Evolutionary conservation across 2,888 invertebrate genomes (phyloP).

Genomic region (Poecilus cupreus): DNA sequence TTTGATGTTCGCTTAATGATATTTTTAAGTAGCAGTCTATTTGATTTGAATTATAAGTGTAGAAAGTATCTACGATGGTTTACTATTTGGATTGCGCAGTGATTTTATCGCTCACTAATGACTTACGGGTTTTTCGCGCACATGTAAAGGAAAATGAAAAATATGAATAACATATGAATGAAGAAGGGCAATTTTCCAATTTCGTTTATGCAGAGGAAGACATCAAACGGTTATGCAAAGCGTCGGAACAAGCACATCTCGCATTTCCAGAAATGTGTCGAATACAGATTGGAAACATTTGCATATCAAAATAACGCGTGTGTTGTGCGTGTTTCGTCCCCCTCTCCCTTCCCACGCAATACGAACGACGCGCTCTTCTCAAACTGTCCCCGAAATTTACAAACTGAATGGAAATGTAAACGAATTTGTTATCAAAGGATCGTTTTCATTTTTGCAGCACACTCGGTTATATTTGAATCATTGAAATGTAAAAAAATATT

Average conservation of each 20-base stretch:
- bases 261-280: conserved; percentile 44
- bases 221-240: conserved; percentile 36
- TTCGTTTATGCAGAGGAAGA: conserved; percentile 38
- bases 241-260: conserved; percentile 12
- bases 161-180: conserved; percentile 40
- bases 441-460: conserved; percentile 28
- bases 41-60: conserved; percentile 32
- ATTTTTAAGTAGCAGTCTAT: conserved; percentile 36
- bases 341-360: neutral
- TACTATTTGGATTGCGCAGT: too few species aligned
- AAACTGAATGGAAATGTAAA: conserved; percentile 37
- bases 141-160: conserved; percentile 13
- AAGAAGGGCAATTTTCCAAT: conserved; percentile 41
- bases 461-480: conserved; percentile 34
- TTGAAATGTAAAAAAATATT: conserved; percentile 34
- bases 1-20: conserved; percentile 33
- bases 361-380: neutral
- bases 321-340: neutral
- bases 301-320: conserved; percentile 42
- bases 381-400: conserved; percentile 25
- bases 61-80: too few species aligned
- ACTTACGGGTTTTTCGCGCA: neutral
- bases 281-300: conserved; percentile 42
- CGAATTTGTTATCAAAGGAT: conserved; percentile 41
- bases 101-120: neutral